Evolutionary conservation across 1,140 invertebrate species (phyloP).

Genomic region (Rhynchophorus ferrugineus): DNA sequence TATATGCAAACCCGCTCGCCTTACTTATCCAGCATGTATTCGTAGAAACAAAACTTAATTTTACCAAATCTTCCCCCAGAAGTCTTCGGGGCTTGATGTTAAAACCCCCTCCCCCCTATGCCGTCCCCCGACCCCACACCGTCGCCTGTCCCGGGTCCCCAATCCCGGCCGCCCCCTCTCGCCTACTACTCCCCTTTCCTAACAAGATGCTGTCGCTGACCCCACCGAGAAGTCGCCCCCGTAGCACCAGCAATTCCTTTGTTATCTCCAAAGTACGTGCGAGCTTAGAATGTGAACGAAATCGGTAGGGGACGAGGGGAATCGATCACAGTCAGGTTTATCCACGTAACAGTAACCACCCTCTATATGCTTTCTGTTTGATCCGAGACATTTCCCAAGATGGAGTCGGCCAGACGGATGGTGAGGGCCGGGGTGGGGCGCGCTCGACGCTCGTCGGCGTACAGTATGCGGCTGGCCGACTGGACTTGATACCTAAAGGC

Average conservation of each 20-base stretch:
- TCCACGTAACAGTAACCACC: conserved; percentile 39
- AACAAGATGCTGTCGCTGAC: conserved; percentile 32
- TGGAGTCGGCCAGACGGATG: conserved; percentile 26
- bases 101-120: conserved; percentile 12
- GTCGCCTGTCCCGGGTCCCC: too few relatives aligned
- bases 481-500: conserved; percentile 39
- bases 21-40: conserved; percentile 17
- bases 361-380: conserved; percentile 44
- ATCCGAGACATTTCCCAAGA: conserved; percentile 42
- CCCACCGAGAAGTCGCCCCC: conserved; percentile 32
- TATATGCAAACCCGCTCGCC: conserved; percentile 13
- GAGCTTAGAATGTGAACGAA: conserved; percentile 25
- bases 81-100: conserved; percentile 7
- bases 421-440: background rate
- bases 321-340: conserved; percentile 28
- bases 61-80: conserved; percentile 21
- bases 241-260: conserved; percentile 40
- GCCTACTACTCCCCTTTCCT: conserved; percentile 13
- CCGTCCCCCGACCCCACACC: too few relatives aligned
- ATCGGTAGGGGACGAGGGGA: background rate
- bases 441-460: conserved; percentile 5
- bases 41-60: conserved; percentile 26
- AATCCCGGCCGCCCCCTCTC: conserved; percentile 8
- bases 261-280: conserved; percentile 35
- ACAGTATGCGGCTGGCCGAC: conserved; percentile 20